These are phyloP conservation scores for Chromis chromis DNA, from an alignment of 2,797 vertebrate species.

Conservation along the genomic window DNA sequence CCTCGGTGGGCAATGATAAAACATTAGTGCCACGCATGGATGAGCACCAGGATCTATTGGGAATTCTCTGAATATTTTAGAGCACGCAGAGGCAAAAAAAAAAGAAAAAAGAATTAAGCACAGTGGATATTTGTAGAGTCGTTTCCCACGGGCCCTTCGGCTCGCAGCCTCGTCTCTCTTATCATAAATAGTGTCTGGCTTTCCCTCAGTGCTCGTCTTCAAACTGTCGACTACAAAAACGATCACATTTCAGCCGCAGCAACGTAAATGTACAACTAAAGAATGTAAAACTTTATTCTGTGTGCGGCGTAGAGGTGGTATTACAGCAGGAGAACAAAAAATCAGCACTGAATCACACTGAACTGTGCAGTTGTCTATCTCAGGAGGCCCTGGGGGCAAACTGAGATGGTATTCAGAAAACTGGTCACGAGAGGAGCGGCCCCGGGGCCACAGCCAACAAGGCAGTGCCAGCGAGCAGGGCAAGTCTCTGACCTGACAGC, in stretches of 20 bases:
- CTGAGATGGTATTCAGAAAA: slow-evolving; percentile 50
- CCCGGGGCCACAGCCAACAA: slow-evolving; percentile 43
- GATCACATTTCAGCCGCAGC: slow-evolving; percentile 66
- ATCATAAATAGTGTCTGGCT: slow-evolving; percentile 79
- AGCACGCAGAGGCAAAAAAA: slow-evolving; percentile 45
- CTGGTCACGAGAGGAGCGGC: slow-evolving; percentile 50
- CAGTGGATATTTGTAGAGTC: slow-evolving; percentile 77
- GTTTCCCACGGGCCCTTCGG: slow-evolving; percentile 79
- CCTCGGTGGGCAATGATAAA: slow-evolving; percentile 75
- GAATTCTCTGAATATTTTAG: slow-evolving; percentile 79
- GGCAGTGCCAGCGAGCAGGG: slow-evolving; percentile 44
- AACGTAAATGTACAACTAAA: slow-evolving; percentile 52
- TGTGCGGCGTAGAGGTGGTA: slow-evolving; percentile 22
- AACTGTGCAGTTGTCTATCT: slow-evolving; percentile 38
- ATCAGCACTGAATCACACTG: slow-evolving; percentile 27
- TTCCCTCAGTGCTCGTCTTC: slow-evolving; percentile 72
- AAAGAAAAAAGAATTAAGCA: slow-evolving; percentile 56
- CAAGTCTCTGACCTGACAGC: slow-evolving; percentile 66
- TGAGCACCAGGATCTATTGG: slow-evolving; percentile 71
- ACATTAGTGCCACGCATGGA: slow-evolving; percentile 73
- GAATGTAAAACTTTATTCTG: slow-evolving; percentile 42
- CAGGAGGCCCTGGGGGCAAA: slow-evolving; percentile 13
- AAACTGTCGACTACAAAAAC: slow-evolving; percentile 70
- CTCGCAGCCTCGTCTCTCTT: slow-evolving; percentile 72
- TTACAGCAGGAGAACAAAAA: slow-evolving; percentile 19